These are phyloP conservation scores for Sminthurinus aureus DNA, from an alignment of 2,888 invertebrate species.

Conservation along the genomic window DNA sequence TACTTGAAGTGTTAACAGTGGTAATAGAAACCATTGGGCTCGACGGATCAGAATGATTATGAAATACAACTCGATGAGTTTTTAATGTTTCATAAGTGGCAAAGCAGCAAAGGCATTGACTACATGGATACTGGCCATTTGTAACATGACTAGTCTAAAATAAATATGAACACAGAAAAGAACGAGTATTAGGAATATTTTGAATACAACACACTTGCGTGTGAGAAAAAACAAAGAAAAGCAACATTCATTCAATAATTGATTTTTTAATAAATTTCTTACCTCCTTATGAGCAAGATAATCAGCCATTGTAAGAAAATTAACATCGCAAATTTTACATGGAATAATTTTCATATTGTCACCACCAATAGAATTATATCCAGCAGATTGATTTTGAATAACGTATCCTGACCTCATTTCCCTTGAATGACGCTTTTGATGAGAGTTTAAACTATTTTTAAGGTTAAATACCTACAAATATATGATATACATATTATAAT, in stretches of 20 bases:
- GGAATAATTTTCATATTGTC: conserved; percentile 28
- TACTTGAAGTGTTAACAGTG: background rate
- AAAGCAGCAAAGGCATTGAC: conserved; percentile 30
- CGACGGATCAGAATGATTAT: background rate
- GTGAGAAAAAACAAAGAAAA: background rate
- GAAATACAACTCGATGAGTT: conserved; percentile 27
- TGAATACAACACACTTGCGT: background rate
- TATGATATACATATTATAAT: too few species aligned
- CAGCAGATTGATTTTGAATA: background rate
- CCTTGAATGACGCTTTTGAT: conserved; percentile 24
- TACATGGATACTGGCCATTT: conserved; percentile 26
- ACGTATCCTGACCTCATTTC: background rate
- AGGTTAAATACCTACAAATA: too few species aligned
- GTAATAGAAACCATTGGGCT: background rate
- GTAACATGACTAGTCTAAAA: conserved; percentile 31
- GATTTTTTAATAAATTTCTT: background rate
- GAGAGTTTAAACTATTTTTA: conserved; percentile 2
- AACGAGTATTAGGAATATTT: background rate
- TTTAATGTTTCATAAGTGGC: conserved; percentile 18
- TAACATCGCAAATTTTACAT: conserved; percentile 31
- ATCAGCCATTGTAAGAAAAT: conserved; percentile 22
- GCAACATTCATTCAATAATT: background rate
- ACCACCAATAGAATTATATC: background rate
- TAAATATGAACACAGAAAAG: background rate
- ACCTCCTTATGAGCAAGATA: conserved; percentile 29